phyloP scores from a whole-genome alignment of 1,140 invertebrate species.

The Cydia splendana region DNA sequence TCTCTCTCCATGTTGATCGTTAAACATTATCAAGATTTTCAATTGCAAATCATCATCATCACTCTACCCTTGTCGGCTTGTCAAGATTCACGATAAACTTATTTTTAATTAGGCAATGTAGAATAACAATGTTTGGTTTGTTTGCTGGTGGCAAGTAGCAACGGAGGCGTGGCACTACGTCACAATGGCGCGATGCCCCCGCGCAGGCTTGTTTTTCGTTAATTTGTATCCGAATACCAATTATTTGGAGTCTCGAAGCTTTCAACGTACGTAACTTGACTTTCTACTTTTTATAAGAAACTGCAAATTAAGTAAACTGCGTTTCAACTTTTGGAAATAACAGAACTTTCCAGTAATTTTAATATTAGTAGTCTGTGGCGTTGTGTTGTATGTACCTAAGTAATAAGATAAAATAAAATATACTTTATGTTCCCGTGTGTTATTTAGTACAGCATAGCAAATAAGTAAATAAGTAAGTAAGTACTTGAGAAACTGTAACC shows the following conservation, averaged over 20 bases:
- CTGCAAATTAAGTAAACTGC: background rate
- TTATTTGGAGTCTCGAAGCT: slow-evolving; percentile 1
- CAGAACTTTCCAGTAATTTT: background rate
- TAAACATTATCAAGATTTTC: slow-evolving; percentile 5
- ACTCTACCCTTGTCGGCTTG: slow-evolving; percentile 21
- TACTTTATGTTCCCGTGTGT: too few species aligned
- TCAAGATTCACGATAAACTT: slow-evolving; percentile 1
- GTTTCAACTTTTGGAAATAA: background rate
- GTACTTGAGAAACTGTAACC: background rate
- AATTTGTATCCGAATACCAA: slow-evolving; percentile 6
- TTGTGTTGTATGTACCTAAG: too few species aligned
- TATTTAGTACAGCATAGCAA: too few species aligned
- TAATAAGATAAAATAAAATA: too few species aligned
- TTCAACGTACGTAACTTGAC: slow-evolving; percentile 10
- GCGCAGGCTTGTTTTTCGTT: slow-evolving; percentile 12
- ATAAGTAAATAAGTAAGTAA: background rate
- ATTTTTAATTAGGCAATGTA: background rate
- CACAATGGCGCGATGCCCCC: slow-evolving; percentile 20
- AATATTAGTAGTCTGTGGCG: background rate
- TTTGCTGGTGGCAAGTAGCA: slow-evolving; percentile 13
- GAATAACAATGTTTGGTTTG: slow-evolving; percentile 20
- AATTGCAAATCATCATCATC: background rate
- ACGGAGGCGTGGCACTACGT: slow-evolving; percentile 16
- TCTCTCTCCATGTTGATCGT: background rate
- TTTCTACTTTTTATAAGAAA: slow-evolving; percentile 24